Evolutionary conservation across 1,140 invertebrate species (phyloP), one percentile per base, ranked within the genome.

Genomic region (Drosophila parabipectinata): DNA sequence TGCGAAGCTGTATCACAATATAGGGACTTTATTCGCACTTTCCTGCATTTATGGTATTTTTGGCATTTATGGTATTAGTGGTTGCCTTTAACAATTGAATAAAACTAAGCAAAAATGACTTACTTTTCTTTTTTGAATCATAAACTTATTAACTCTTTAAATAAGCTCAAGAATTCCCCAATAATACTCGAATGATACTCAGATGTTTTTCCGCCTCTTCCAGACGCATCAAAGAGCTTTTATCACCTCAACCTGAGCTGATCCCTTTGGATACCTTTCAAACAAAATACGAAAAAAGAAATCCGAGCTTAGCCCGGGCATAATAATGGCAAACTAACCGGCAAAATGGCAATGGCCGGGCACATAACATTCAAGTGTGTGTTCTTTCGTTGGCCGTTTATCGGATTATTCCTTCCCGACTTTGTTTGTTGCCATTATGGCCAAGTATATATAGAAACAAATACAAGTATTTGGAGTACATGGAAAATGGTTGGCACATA

Each of bases 401-500:
- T 68, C 21, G 15, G 48, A 52, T 61, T 44, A 21, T 66, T 51
- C 28, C n/a, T 39, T 12, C 52, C 52, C 14, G 44, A 10, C 30
- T 37, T 53, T 53, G 51, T 53, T 53, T 21, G 51, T 58, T 63
- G 55, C 26, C 39, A 24, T 71, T 71, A 37, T 4, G 0, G 34
- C 34, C 34, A 37, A 12, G 51, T 69, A 61, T 37, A n/a, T 37
- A 10, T 37, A 12, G 9, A 37, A 37, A n/a, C 10, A 37, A 37
- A 37, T 37, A 37, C 41, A 44, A 48, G 51, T 53, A 21, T 47
- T 67, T 64, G 32, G 59, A 67, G 63, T 63, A 41, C 58, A 45
- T 54, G 53, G 58, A 60, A 64, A 74, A 74, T 74, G 72, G 48
- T 47, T 41, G 37, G 41, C 77, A 71, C 63, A 77, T 77, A 77